Percentiles rank a stretch among this genome's conserved stretches.
phyloP scores from a whole-genome alignment of 2,797 vertebrate species.

The Enteromius afrohamiltoni region DNA sequence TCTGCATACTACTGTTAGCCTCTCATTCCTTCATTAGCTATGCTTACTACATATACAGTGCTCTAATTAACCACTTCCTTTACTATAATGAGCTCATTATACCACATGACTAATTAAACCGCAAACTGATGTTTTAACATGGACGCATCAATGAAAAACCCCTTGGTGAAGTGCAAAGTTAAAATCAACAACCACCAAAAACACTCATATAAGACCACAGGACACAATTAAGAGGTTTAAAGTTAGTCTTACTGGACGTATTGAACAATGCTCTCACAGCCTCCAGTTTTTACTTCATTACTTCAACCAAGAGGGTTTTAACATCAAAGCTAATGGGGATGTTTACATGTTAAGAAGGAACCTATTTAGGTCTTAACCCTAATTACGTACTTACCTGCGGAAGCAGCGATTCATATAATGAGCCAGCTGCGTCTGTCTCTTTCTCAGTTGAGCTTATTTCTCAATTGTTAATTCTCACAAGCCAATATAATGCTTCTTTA shows the following conservation, averaged over 20 bases:
- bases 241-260: not conserved
- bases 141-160: not conserved
- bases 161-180: conserved; percentile 6
- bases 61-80: conserved; percentile 10
- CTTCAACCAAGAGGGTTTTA: conserved; percentile 20
- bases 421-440: not conserved
- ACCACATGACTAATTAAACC: conserved; percentile 28
- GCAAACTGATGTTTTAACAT: not conserved
- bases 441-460: not conserved
- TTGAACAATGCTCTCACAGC: not conserved
- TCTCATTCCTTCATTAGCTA: not conserved
- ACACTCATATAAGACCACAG: not conserved
- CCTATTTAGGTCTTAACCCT: conserved; percentile 10
- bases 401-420: not conserved
- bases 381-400: conserved; percentile 29
- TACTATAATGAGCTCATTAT: conserved; percentile 27
- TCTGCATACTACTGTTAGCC: not conserved
- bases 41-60: not conserved
- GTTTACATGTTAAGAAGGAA: not conserved
- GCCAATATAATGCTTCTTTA: conserved; percentile 43
- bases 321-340: conserved; percentile 13
- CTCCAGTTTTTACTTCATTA: conserved; percentile 1
- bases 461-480: conserved; percentile 34
- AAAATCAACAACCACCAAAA: conserved; percentile 4
- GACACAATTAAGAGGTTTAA: not conserved